These are phyloP conservation scores for Hemitrygon akajei DNA, from an alignment of 2,797 vertebrate species.

Conservation along the genomic window DNA sequence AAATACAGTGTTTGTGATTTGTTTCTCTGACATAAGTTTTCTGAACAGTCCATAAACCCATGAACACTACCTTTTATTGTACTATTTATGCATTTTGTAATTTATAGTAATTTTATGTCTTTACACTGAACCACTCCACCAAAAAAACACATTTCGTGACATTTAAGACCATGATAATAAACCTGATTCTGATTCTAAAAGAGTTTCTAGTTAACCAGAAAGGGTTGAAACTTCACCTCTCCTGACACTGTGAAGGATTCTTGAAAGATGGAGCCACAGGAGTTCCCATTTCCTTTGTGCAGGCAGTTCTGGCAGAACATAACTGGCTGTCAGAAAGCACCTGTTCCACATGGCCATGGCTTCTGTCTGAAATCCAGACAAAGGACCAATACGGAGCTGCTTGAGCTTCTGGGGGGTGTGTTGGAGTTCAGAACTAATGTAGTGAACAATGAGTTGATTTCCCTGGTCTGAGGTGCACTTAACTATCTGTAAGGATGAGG, in stretches of 20 bases:
- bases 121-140: no score
- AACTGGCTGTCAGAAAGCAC: no score
- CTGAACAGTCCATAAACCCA: no score
- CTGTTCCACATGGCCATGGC: no score
- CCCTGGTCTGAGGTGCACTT: background rate
- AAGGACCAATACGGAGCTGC: background rate
- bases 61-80: no score
- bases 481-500: background rate
- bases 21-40: background rate
- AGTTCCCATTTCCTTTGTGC: background rate
- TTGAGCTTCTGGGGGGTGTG: background rate
- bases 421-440: no score
- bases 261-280: background rate
- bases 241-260: background rate
- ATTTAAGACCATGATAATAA: no score
- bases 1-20: background rate
- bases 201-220: background rate
- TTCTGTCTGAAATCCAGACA: background rate
- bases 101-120: no score
- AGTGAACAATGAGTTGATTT: background rate
- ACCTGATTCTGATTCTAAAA: background rate
- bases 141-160: no score
- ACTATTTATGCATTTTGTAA: no score
- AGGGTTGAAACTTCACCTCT: background rate
- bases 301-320: background rate